Percentiles rank a stretch among this genome's conserved stretches.
Conservation (phyloP, 1,140 invertebrate species). For the Penaeus vannamei region DNA sequence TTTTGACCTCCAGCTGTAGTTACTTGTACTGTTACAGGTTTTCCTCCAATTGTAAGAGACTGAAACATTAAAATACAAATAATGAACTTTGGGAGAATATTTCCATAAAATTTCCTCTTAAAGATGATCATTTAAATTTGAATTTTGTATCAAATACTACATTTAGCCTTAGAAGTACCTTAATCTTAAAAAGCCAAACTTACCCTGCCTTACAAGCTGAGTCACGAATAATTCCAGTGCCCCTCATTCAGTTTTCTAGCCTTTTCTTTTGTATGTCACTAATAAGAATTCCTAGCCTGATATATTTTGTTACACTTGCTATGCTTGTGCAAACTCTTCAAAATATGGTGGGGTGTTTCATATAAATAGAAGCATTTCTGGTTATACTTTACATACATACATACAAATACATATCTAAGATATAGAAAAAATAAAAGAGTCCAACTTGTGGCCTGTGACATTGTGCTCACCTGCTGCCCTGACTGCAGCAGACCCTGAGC, state of each 20-base stretch:
- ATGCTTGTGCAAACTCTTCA: too few species aligned
- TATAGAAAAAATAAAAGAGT: slow-evolving; percentile 1
- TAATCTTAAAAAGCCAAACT: too few species aligned
- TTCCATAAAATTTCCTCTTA: not conserved
- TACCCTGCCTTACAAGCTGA: too few species aligned
- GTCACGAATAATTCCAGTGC: too few species aligned
- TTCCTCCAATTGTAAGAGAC: slow-evolving; percentile 79
- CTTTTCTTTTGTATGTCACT: too few species aligned
- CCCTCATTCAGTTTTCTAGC: too few species aligned
- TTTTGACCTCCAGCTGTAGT: slow-evolving; percentile 75
- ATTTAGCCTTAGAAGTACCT: too few species aligned
- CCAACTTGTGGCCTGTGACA: slow-evolving; percentile 23
- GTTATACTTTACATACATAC: slow-evolving; percentile 53
- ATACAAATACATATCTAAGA: slow-evolving; percentile 31
- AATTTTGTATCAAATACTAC: too few species aligned
- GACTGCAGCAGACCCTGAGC: slow-evolving; percentile 72
- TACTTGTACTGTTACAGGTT: slow-evolving; percentile 80
- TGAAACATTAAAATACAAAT: slow-evolving; percentile 70
- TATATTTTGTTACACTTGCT: too few species aligned
- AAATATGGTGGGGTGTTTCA: too few species aligned
- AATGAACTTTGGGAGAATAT: not conserved
- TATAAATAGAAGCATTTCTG: slow-evolving; percentile 68
- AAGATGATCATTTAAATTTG: too few species aligned
- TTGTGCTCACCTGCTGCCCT: slow-evolving; percentile 68
- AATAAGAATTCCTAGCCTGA: too few species aligned